A percentile compares a stretch with the other conserved stretches of the same genome.
These are phyloP conservation scores for Artibeus jamaicensis DNA, from an alignment of 2,797 vertebrate species.

Conservation along the genomic window DNA sequence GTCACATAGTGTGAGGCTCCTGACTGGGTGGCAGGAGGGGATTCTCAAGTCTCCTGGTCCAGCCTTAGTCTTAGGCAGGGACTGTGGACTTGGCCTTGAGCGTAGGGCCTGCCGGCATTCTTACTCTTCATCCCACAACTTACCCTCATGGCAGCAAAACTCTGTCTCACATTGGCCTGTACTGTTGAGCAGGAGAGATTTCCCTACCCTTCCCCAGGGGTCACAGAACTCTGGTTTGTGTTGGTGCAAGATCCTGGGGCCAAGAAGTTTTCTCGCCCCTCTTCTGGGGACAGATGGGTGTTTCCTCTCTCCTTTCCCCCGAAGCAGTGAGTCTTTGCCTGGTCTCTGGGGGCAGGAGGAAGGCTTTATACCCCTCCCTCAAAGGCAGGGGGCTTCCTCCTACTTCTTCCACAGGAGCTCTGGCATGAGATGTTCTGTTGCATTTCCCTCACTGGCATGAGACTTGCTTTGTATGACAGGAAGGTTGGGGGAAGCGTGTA, in stretches of 20 bases:
- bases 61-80: neutral
- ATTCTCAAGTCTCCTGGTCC: neutral
- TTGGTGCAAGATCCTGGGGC: neutral
- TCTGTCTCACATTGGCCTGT: neutral
- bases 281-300: neutral
- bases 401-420: neutral
- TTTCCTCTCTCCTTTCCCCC: neutral
- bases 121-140: neutral
- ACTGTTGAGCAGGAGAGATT: neutral
- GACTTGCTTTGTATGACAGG: neutral
- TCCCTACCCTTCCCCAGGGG: neutral
- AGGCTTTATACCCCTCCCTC: neutral
- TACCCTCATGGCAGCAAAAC: neutral
- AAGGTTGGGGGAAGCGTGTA: neutral
- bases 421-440: neutral
- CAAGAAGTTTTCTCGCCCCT: neutral
- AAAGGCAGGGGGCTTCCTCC: neutral
- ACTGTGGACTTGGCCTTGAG: neutral
- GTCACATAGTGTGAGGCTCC: neutral
- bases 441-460: neutral
- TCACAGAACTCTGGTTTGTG: neutral
- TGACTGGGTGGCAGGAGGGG: neutral
- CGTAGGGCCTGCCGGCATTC: rapidly evolving
- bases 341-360: neutral
- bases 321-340: neutral